phyloP scores from a whole-genome alignment of 2,888 invertebrate species.

The Odontomyia ornata region DNA sequence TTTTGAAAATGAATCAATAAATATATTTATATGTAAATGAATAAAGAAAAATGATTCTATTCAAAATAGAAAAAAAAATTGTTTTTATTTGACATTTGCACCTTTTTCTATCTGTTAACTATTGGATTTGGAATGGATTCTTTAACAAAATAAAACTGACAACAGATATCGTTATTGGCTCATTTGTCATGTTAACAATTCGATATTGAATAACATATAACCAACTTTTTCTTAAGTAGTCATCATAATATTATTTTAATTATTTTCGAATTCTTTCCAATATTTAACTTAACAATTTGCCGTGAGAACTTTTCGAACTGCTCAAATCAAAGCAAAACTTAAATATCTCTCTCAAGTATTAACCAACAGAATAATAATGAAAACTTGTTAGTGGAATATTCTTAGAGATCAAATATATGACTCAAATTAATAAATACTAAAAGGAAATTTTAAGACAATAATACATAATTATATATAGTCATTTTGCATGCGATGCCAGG shows the following conservation, averaged over 20 bases:
- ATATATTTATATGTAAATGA: conserved; percentile 46
- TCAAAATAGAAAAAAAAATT: conserved; percentile 38
- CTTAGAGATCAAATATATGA: too few relatives aligned
- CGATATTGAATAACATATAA: not conserved
- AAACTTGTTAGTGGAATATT: too few relatives aligned
- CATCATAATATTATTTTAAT: too few relatives aligned
- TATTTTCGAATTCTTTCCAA: too few relatives aligned
- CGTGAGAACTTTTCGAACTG: too few relatives aligned
- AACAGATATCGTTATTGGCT: not conserved
- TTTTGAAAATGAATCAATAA: conserved; percentile 34
- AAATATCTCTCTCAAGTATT: too few relatives aligned
- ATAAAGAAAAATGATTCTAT: conserved; percentile 48
- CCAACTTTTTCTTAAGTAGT: not conserved
- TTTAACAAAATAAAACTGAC: conserved; percentile 29
- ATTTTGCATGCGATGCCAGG: conserved; percentile 47
- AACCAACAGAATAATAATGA: too few relatives aligned
- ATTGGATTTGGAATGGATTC: not conserved
- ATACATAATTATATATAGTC: conserved; percentile 9
- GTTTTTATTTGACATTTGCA: conserved; percentile 26
- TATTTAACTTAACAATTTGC: too few relatives aligned
- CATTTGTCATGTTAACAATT: not conserved
- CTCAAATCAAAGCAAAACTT: too few relatives aligned
- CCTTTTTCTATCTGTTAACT: not conserved
- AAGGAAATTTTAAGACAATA: not conserved
- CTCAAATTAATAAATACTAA: too few relatives aligned